Evolutionary conservation across 2,797 vertebrate genomes (phyloP).

Genomic region (Coilia nasus): DNA sequence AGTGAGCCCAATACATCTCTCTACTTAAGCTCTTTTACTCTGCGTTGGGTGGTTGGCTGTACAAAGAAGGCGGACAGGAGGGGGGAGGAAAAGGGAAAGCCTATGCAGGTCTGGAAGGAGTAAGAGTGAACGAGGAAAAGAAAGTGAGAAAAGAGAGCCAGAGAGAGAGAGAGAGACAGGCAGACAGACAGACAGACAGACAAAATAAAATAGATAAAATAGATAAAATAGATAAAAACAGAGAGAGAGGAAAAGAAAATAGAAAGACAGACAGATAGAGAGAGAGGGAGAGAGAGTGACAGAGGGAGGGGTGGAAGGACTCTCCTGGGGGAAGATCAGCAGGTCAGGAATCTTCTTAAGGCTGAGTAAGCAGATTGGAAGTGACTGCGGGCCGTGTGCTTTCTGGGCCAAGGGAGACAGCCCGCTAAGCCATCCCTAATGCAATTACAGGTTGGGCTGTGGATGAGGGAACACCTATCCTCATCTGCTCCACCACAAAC

Average conservation of each 20-base stretch:
- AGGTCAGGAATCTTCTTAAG: conserved; percentile 51
- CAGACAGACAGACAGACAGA: not conserved
- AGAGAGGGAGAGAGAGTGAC: not conserved
- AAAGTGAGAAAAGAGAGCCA: not conserved
- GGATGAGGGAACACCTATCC: not conserved
- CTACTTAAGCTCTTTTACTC: not conserved
- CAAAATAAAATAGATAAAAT: too few relatives aligned
- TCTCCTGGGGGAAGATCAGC: conserved; percentile 31
- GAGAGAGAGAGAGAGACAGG: not conserved
- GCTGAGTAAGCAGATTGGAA: conserved; percentile 41
- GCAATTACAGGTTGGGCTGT: not conserved
- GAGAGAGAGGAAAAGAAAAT: not conserved
- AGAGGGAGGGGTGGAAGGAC: not conserved
- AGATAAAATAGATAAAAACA: too few relatives aligned
- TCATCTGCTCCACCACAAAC: not conserved
- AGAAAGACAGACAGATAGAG: not conserved
- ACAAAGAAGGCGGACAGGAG: not conserved
- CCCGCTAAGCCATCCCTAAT: conserved; percentile 51
- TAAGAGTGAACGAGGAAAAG: not conserved
- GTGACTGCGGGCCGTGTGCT: conserved; percentile 5
- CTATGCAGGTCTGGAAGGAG: not conserved
- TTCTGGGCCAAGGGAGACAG: conserved; percentile 37
- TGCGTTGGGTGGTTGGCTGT: not conserved
- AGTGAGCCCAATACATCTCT: not conserved
- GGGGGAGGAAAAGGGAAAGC: not conserved